phyloP scores from a whole-genome alignment of 1,140 invertebrate genomes.

The Neomicropteryx cornuta region DNA sequence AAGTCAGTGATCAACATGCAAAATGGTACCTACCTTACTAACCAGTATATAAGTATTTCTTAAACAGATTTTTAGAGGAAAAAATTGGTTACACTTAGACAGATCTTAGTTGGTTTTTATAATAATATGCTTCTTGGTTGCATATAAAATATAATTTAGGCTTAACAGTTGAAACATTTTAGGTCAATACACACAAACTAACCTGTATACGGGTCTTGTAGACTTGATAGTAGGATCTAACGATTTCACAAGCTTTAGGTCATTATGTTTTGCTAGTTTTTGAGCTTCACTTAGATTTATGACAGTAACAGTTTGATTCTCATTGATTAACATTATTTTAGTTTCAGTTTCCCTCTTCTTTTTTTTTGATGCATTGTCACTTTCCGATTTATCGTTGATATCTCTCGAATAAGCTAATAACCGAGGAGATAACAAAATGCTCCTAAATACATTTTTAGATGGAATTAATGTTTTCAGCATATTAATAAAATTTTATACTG shows the following conservation, averaged over 20 bases:
- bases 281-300: constrained; percentile 1
- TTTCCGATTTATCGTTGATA: too few relatives aligned
- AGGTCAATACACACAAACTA: neutral
- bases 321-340: constrained; percentile 1
- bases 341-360: neutral
- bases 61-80: neutral
- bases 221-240: constrained; percentile 5
- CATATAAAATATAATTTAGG: too few relatives aligned
- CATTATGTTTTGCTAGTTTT: constrained; percentile 2
- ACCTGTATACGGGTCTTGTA: constrained; percentile 6
- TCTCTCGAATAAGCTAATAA: too few relatives aligned
- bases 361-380: constrained; percentile 1
- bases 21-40: too few relatives aligned
- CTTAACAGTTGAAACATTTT: neutral
- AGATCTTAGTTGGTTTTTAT: neutral
- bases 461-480: too few relatives aligned
- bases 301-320: neutral
- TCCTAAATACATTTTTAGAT: too few relatives aligned
- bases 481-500: too few relatives aligned
- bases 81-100: neutral
- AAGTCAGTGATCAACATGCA: too few relatives aligned
- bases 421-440: too few relatives aligned
- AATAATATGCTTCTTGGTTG: too few relatives aligned
- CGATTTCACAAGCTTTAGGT: constrained; percentile 5
- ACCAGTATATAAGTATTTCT: too few relatives aligned